Base-by-base conservation (phyloP, 2,797 vertebrate genomes). In the Sebastes nivosus region DNA sequence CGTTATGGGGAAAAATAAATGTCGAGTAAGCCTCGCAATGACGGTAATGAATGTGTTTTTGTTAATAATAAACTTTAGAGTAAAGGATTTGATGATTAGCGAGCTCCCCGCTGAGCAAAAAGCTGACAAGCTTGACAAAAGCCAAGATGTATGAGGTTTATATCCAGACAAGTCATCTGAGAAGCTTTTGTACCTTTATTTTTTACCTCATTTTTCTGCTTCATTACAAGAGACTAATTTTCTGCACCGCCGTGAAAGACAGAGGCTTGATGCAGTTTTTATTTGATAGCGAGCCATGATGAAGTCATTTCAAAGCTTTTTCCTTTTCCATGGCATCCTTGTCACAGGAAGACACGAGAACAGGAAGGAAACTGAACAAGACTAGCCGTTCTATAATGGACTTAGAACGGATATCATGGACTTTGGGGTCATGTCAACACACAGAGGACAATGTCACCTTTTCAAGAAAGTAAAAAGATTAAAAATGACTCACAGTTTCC, bases 201-300 rank as follows among this genome's bases (percentile, higher is more conserved):
- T 14, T 61, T 87, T 36, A 0, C 54, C 34, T 77, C 25, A 63
- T 75, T 76, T 79, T 81, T 73, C 69, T 72, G 20, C 81, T 77
- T 89, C 65, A 81, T 87, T 86, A 83, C 79, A 63, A 79, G 24
- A 86, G 61, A 77, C 58, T 74, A 24, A 83, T 83, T 82, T 63
- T 38, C 67, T 63, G 67, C 50, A 50, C 46, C 2, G 16, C 71
- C 6, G 16, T 87, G 75, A 75, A 89, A 88, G 72, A 79, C 36
- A 78, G 69, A 71, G 46, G 50, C 67, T 85, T 24, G n/a, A 70
- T 76, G 60, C 79, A 88, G 83, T 88, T 29, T 81, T 50, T 50
- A 22, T 81, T 81, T 83, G 80, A 89, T 86, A 58, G 70, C 54
- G 55, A 86, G 58, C 65, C 36, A 20, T 8, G 60, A 77, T 80